Base-by-base conservation (phyloP, 2,797 vertebrate species). In the Paramormyrops hopkinsi region DNA sequence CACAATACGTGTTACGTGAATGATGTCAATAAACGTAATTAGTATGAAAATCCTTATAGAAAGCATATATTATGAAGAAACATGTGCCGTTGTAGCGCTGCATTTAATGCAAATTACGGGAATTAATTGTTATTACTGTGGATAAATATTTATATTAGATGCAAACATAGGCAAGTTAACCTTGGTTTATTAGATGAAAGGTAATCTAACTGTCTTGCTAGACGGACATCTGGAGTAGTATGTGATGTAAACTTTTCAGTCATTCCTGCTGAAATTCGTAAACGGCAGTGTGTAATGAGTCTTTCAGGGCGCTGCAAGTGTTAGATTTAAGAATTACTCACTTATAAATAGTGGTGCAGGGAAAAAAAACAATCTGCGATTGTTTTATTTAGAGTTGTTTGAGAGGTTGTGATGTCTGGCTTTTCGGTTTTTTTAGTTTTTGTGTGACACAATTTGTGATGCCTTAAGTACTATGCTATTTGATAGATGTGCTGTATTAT, bases 131-230 rank as follows among this genome's bases (percentile, higher is more conserved):
- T 76, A 22, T 82, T 46, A 82, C 12, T 46, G 8, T 82, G 50
- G 29, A 53, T 48, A 50, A 29, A 25, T 51, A 25, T 11, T 51
- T 85, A 17, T 50, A 33, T 12, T 29, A 51, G 9, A 22, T 89
- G 76, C 12, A 84, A 83, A 83, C 76, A 29, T 44, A 48, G 33
- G 37, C 19, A 82, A 82, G 76, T 82, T 46, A 46, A 82, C 76
- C 73, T 79, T 79, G 37, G 33, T 79, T 44, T n/a, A 84, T 84
- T 89, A 29, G 51, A 89, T 48, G 53, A 62, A 85, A 85, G 76
- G 7, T 76, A 2, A 65, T 56, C 54, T 59, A 69, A 89, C 89
- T 29, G 48, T 22, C 89, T 86, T 14, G 6, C 41, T 12, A 73
- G 54, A 19, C 88, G 33, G 54, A 53, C 46, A 51, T 12, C 2